Base-by-base conservation (phyloP, 2,113 vertebrate genomes). In the Pongo abelii region DNA sequence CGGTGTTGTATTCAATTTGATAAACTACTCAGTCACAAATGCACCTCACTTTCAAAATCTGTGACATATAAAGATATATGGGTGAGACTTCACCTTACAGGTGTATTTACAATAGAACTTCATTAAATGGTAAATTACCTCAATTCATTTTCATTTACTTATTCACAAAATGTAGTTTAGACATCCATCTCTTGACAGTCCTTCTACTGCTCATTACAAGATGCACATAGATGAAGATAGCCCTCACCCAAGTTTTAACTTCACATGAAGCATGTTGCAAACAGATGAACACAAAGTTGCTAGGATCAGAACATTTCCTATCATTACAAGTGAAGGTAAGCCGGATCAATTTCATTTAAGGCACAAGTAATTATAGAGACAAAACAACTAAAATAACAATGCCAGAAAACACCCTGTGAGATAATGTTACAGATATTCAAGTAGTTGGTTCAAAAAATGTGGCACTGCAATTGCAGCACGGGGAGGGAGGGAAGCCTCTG, bases 141-240 rank as follows among this genome's bases (percentile, higher is more conserved):
- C 40, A 95, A 48, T 64, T 4, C 3, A 86, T 88, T 95, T 96
- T 96, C 67, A 92, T 75, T 94, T 86, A 75, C 22, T 93, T 84
- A 74, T 81, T 89, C 25, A 87, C 77, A 86, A 86, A 61, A 27
- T 4, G 8, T 94, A 83, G 23, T 40, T 79, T 67, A 84, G 91
- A 78, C 38, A 89, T 20, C 32, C 72, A 14, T 61, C 16, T 57
- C 91, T 20, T 43, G 75, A 69, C 16, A 80, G 69, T 55, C n/a
- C 78, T 89, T 67, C 84, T 81, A 38, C 20, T 79, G 48, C 43
- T 57, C 40, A 32, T 25, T 38, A 35, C 8, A 64, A 75, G 30
- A 90, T 3, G 67, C 72, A 67, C 32, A 61, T 38, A 48, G 35
- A 75, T 55, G 16, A 83, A 38, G 52, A 81, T 1, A n/a, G 46